Base-by-base conservation (phyloP, 2,888 invertebrate genomes). In the Sinohyriopsis cumingii region DNA sequence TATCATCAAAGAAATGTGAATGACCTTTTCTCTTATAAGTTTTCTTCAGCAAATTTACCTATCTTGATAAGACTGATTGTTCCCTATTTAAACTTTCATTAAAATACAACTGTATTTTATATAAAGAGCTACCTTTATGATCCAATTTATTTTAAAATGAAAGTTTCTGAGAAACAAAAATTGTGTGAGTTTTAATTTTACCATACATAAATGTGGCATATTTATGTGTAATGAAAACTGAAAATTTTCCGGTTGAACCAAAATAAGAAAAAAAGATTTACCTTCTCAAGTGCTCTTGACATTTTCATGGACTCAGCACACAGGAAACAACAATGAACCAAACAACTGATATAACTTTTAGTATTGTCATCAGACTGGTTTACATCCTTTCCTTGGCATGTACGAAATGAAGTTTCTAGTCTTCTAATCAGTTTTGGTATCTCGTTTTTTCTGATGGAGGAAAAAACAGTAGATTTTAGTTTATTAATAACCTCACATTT, bases 231-330 rank as follows among this genome's bases (percentile, higher is more conserved):
- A 24, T 2, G 15, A 19, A 33, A 33, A 18, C 18, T 28, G 7
- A 62, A 62, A 33, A 25, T 24, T 22, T 33, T 33, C 4, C 22
- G 15, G 33, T 28, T 19, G n/a, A 28, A 22, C 25, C 25, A 62
- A 62, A 15, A 62, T 33, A 33, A 24, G 33, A 56, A 54, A 7
- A 45, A 55, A 28, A 55, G 62, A 66, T 62, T 55, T 69, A 83
- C 83, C 78, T 80, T 82, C 68, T 80, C 80, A n/a, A 80, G 57
- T 24, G 73, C 73, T 72, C 82, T 75, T 18, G 82, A 74, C 1
- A 80, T n/a, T 69, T 78, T 82, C 20, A 81, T 76, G 19, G 80
- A 81, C 57, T 84, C 81, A 56, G 76, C 71, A 67, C 78, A 75
- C 24, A 67, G 28, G 22, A 75, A 61, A 66, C 78, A 80, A 25